These are phyloP conservation scores for Rhinoraja longicauda DNA, from an alignment of 2,797 vertebrate genomes.

Conservation along the genomic window DNA sequence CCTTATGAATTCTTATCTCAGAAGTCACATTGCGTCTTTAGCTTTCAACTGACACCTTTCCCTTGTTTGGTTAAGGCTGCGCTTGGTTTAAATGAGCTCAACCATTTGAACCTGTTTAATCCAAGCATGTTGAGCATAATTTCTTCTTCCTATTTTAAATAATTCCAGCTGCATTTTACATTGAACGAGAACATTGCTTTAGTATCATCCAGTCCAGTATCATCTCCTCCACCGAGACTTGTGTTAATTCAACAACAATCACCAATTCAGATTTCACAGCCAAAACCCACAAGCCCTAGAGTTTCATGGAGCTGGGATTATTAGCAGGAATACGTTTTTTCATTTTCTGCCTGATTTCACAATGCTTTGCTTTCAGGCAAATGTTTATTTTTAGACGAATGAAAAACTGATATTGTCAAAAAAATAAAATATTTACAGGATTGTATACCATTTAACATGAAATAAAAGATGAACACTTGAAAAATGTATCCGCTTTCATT, in stretches of 20 bases:
- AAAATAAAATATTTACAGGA: too few relatives aligned
- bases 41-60: conserved; percentile 13
- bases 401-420: not conserved
- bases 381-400: not conserved
- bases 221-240: conserved; percentile 16
- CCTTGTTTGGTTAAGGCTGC: not conserved
- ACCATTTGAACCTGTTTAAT: conserved; percentile 23
- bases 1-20: not conserved
- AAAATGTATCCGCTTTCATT: too few relatives aligned
- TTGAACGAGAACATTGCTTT: conserved; percentile 14
- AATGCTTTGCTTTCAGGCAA: conserved; percentile 5
- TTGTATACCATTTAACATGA: not conserved
- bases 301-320: not conserved
- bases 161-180: conserved; percentile 22
- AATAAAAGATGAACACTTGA: not conserved
- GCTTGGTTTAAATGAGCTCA: not conserved
- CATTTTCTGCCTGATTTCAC: conserved; percentile 32
- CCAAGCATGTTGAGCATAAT: conserved; percentile 1
- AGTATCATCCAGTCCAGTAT: conserved; percentile 13
- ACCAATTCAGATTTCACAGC: not conserved
- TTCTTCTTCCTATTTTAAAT: conserved; percentile 4
- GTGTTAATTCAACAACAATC: not conserved
- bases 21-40: not conserved
- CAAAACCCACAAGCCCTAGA: not conserved
- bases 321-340: not conserved